Evolutionary conservation across 1,140 invertebrate species (phyloP).

Genomic region (Atta colombica): DNA sequence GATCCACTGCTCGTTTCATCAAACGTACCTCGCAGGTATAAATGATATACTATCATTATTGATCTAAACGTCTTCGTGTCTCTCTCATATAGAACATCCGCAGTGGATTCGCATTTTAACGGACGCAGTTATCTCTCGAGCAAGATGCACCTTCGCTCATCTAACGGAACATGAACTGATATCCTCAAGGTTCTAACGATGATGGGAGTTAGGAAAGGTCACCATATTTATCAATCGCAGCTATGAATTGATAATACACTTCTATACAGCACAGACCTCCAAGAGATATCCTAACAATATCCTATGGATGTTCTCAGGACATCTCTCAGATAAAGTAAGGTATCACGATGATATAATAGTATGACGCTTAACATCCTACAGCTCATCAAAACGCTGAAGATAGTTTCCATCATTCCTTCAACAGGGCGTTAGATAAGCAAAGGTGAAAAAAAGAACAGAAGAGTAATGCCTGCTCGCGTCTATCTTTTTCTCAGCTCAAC

Average conservation of each 20-base stretch:
- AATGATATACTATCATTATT: not conserved
- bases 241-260: not conserved
- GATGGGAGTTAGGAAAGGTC: not conserved
- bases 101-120: slow-evolving; percentile 11
- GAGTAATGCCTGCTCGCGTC: not conserved
- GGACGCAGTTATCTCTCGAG: slow-evolving; percentile 2
- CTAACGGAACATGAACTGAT: slow-evolving; percentile 14
- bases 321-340: no score
- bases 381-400: not conserved
- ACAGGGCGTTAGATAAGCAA: not conserved
- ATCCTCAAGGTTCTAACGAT: slow-evolving; percentile 9
- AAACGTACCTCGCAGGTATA: not conserved
- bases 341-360: not conserved
- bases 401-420: not conserved
- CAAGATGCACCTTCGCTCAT: slow-evolving; percentile 20
- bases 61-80: not conserved
- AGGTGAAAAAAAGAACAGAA: not conserved
- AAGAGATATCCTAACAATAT: no score
- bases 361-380: not conserved
- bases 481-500: not conserved
- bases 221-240: not conserved
- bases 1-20: not conserved
- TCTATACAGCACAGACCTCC: no score
- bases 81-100: not conserved
- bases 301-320: no score